These are phyloP conservation scores for Caenorhabditis panamensis DNA, from an alignment of 2,888 invertebrate species.

Conservation along the genomic window DNA sequence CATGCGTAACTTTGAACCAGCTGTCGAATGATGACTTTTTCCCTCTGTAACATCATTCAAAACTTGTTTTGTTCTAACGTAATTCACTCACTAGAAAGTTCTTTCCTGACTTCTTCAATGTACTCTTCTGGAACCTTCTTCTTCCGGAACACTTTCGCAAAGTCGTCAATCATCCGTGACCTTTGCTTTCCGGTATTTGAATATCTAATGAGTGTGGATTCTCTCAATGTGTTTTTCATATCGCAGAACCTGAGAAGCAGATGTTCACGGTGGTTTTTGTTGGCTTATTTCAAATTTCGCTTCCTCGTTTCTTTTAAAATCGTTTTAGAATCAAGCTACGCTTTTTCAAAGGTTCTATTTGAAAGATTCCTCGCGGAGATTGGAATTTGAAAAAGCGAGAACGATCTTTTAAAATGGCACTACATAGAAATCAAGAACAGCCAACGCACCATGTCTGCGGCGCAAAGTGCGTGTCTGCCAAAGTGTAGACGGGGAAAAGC, in stretches of 20 bases:
- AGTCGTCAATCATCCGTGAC: conserved; percentile 6
- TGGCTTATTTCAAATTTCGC: neutral
- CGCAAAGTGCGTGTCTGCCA: conserved; percentile 39
- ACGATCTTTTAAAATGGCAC: neutral
- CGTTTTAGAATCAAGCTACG: neutral
- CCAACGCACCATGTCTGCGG: conserved; percentile 40
- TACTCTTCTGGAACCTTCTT: neutral
- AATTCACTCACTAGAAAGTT: conserved; percentile 3
- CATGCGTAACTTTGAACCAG: neutral
- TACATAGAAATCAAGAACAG: neutral
- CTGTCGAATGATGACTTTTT: conserved; percentile 21
- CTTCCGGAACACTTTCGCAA: neutral
- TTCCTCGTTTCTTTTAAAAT: neutral
- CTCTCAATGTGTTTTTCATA: conserved; percentile 1
- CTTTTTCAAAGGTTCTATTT: neutral
- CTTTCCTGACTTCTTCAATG: conserved; percentile 9
- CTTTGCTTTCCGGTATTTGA: neutral
- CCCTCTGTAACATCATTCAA: conserved; percentile 13
- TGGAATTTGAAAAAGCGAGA: neutral
- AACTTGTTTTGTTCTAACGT: neutral
- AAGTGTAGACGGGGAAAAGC: conserved; percentile 47
- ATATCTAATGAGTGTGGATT: conserved; percentile 7
- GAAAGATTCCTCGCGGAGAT: neutral
- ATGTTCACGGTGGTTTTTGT: too few species aligned
- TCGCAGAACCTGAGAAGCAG: conserved; percentile 17